A percentile compares a stretch with the other conserved stretches of the same genome.
phyloP scores from a whole-genome alignment of 2,888 invertebrate species.

The Saturnia japonica region DNA sequence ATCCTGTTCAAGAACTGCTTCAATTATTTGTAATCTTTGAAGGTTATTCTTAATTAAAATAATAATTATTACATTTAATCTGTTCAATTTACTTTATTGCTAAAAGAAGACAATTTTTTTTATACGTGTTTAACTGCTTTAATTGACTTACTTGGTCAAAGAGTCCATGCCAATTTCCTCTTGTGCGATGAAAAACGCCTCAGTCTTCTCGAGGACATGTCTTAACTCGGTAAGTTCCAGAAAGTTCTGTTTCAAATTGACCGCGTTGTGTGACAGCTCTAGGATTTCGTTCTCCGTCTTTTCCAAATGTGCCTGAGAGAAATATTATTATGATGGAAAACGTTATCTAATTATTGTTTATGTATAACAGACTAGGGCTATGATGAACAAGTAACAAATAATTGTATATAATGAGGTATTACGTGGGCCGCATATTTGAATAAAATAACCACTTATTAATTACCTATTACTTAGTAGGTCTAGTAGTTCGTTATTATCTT shows the following conservation, averaged over 20 bases:
- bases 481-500: too few relatives aligned
- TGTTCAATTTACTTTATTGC: neutral
- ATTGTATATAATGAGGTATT: neutral
- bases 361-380: neutral
- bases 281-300: constrained; percentile 97
- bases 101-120: neutral
- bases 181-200: constrained; percentile 93
- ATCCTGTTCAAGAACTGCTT: neutral
- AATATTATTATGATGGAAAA: constrained; percentile 4
- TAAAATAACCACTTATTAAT: too few relatives aligned
- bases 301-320: constrained; percentile 91
- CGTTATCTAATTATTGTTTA: neutral
- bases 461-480: too few relatives aligned
- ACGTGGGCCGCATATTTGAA: too few relatives aligned
- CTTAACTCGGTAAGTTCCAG: constrained; percentile 95
- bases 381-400: neutral
- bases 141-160: constrained; percentile 75
- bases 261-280: constrained; percentile 95
- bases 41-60: neutral
- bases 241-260: constrained; percentile 95
- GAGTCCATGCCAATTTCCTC: constrained; percentile 87
- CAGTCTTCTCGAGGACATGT: constrained; percentile 95
- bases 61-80: neutral
- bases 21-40: neutral
- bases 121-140: constrained; percentile 4